phyloP scores from a whole-genome alignment of 2,797 vertebrate species.

The Pelochelys cantorii region DNA sequence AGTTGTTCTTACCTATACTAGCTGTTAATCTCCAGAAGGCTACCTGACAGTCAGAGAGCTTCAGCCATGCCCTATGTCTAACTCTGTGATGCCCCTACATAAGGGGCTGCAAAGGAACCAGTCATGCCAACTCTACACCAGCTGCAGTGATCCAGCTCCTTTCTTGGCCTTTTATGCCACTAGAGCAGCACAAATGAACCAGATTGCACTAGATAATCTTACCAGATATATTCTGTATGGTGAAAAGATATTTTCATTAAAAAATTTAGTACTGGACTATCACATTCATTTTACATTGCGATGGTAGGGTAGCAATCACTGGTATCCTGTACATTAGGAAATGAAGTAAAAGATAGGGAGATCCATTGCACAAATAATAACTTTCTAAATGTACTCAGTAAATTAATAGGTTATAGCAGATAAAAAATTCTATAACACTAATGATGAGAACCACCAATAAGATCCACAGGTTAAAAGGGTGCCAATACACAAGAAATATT shows the following conservation, averaged over 20 bases:
- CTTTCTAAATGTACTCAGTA: neutral
- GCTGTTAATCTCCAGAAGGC: neutral
- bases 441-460: neutral
- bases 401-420: neutral
- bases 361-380: neutral
- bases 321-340: neutral
- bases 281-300: neutral
- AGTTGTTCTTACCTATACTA: neutral
- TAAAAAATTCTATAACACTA: neutral
- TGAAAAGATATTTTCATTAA: constrained; percentile 12
- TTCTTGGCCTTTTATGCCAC: neutral
- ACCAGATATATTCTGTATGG: neutral
- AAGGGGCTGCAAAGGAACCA: neutral
- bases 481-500: neutral
- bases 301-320: neutral
- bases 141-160: neutral
- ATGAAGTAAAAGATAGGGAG: neutral
- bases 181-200: neutral
- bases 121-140: neutral
- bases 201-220: neutral
- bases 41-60: neutral
- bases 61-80: neutral
- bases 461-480: neutral
- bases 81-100: neutral
- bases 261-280: neutral